These are phyloP conservation scores for Tenthredo amoena DNA, from an alignment of 2,888 invertebrate species.

Conservation along the genomic window DNA sequence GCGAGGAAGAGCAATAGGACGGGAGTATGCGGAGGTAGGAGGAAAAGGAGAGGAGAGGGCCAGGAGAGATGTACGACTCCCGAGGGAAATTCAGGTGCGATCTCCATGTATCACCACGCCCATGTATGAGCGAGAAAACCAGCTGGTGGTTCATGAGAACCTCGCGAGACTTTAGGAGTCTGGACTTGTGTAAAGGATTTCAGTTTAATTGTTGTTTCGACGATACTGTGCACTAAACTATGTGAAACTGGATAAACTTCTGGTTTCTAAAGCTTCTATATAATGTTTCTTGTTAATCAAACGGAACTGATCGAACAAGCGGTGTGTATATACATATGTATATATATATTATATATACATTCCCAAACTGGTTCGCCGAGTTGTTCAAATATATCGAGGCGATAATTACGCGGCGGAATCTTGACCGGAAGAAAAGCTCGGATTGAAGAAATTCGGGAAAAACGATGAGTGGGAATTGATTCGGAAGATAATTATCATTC, in stretches of 20 bases:
- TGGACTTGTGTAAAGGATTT: slow-evolving; percentile 48
- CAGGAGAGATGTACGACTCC: slow-evolving; percentile 69
- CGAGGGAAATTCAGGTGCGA: slow-evolving; percentile 73
- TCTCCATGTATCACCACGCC: slow-evolving; percentile 73
- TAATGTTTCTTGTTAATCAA: background rate
- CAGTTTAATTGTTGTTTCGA: slow-evolving; percentile 51
- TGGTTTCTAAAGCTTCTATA: background rate
- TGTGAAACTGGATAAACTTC: slow-evolving; percentile 20
- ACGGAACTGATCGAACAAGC: background rate
- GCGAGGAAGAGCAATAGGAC: slow-evolving; percentile 58
- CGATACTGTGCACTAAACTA: slow-evolving; percentile 24
- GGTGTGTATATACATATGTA: no score
- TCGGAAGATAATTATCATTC: background rate
- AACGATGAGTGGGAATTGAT: background rate
- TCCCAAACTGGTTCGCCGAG: background rate
- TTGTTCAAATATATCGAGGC: background rate
- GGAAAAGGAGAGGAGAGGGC: slow-evolving; percentile 55
- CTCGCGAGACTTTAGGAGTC: slow-evolving; percentile 50
- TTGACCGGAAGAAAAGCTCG: background rate
- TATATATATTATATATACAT: no score
- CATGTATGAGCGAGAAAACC: slow-evolving; percentile 61
- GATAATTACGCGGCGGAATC: background rate
- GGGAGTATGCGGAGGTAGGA: slow-evolving; percentile 54
- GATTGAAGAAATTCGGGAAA: background rate
- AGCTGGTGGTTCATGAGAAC: slow-evolving; percentile 55